These are phyloP conservation scores for Rhagonycha fulva DNA, from an alignment of 2,888 invertebrate species.

Conservation along the genomic window DNA sequence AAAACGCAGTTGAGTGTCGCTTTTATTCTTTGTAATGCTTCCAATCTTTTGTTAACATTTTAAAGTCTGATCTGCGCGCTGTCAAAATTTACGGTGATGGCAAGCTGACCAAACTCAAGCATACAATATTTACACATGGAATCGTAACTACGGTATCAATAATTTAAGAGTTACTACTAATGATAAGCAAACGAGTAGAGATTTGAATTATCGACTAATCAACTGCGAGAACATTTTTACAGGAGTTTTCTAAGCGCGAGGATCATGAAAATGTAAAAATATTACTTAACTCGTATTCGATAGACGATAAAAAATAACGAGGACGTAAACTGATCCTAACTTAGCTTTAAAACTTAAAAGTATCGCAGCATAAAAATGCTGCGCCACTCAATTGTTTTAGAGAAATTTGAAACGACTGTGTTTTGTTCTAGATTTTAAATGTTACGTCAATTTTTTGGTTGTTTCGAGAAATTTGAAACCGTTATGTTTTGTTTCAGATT, in stretches of 20 bases:
- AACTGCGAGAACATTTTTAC: background rate
- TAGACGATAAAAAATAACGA: background rate
- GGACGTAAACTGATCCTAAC: background rate
- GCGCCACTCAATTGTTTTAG: background rate
- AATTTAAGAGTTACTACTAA: too few species aligned
- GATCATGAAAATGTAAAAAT: background rate
- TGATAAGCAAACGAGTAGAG: too few species aligned
- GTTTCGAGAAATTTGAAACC: background rate
- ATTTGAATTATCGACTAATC: background rate
- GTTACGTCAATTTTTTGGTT: too few species aligned
- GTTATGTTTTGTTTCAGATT: conserved; percentile 62
- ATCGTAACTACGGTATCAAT: too few species aligned
- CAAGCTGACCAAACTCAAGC: too few species aligned
- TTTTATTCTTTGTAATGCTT: too few species aligned
- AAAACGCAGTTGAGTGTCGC: too few species aligned
- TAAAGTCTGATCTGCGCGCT: too few species aligned
- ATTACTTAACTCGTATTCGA: background rate
- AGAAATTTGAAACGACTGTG: background rate
- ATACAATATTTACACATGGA: too few species aligned
- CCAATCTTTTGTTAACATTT: too few species aligned
- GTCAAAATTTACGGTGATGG: too few species aligned
- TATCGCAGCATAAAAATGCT: background rate
- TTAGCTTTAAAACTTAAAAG: background rate
- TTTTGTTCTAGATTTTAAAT: background rate
- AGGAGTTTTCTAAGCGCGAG: background rate